phyloP scores from a whole-genome alignment of 2,113 vertebrate species.

The Pelvicachromis taeniatus region DNA sequence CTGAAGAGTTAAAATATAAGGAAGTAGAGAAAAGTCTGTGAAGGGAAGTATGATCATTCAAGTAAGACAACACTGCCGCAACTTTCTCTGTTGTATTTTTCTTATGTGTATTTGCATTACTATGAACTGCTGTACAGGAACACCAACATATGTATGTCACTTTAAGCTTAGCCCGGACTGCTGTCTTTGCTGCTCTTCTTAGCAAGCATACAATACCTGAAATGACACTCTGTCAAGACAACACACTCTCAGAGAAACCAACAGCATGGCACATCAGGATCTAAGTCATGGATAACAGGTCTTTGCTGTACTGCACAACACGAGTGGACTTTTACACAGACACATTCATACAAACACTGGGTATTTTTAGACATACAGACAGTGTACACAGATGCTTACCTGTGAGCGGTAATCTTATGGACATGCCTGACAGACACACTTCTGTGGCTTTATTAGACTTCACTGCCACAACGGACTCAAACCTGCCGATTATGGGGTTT shows the following conservation, averaged over 20 bases:
- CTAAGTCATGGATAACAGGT: neutral
- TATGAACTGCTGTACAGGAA: neutral
- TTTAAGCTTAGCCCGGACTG: neutral
- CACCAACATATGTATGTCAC: neutral
- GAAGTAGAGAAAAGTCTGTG: neutral
- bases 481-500: slow-evolving; percentile 4
- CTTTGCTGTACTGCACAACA: neutral
- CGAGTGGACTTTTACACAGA: neutral
- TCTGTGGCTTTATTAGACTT: neutral
- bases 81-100: neutral
- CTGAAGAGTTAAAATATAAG: neutral
- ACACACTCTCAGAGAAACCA: neutral
- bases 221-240: neutral
- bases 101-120: slow-evolving; percentile 10
- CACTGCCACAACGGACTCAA: neutral
- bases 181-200: slow-evolving; percentile 9
- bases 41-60: neutral
- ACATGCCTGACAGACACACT: neutral
- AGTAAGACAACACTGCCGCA: slow-evolving; percentile 20
- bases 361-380: neutral
- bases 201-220: slow-evolving; percentile 4
- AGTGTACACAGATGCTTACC: neutral
- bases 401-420: neutral
- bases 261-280: neutral
- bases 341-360: neutral